Evolutionary conservation across 2,797 vertebrate genomes (phyloP), one percentile per base, ranked within the genome.

Genomic region (Urosaurus nigricauda): DNA sequence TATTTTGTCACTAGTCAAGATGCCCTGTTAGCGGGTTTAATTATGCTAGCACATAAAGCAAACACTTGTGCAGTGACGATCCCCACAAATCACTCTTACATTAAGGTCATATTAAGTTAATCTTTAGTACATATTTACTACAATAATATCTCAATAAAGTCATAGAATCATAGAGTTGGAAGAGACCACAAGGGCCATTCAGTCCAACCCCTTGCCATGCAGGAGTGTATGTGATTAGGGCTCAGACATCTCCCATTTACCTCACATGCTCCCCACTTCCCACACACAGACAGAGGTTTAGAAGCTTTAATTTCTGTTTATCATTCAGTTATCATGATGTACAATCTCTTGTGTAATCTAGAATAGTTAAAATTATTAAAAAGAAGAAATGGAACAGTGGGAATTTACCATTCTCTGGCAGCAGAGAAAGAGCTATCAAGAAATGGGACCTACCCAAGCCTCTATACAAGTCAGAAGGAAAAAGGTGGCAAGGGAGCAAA

Each of bases 1-100:
- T 19, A 89, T 79, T 47, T 29, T 83, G 73, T 19, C 26, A 68
- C 32, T 13, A 3, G 12, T 79, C 58, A 53, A 88, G 84, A 84
- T 29, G 35, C 43, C 26, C 17, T 63, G 14, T 56, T 68, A n/a
- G 12, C 47, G 29, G 19, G 47, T 29, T 63, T 83, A 68, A 73
- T n/a, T 74, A 58, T 68, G 65, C 65, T 32, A 32, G 5, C 16
- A 73, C 6, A 74, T 29, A 29, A 71, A 80, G 21, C 1, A 70
- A 87, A 79, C 2, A 3, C n/a, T 81, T 71, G 11, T 37, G 5
- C 32, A 43, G 29, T 26, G 4, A 17, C 24, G 35, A 65, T 26
- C 26, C 51, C 19, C 79, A 35, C n/a, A 85, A 53, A 74, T 75
- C 60, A 89, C 47, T 80, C 3, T 60, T 29, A 35, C 68, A 68